Base-by-base conservation (phyloP, 2,888 invertebrate genomes). In the Ectemnius cavifrons region DNA sequence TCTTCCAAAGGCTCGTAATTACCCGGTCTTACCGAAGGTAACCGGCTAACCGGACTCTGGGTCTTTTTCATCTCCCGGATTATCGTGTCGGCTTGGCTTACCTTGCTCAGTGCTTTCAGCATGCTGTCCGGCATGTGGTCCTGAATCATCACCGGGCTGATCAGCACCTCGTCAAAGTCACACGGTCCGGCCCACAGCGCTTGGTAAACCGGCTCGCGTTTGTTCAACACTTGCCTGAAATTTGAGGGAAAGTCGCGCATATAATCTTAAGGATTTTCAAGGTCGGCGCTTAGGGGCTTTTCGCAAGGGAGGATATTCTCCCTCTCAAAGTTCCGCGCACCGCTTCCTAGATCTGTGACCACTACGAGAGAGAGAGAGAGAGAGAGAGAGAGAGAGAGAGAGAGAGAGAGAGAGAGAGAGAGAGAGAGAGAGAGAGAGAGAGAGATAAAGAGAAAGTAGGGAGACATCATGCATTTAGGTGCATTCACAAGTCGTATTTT, bases 71-170 rank as follows among this genome's bases (percentile, higher is more conserved):
- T 72, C 70, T 80, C 70, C 56, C 75, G 73, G 56, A 68, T 58
- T 72, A 69, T 75, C 75, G 69, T 59, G 72, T 64, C 78, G 69
- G 47, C 56, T 75, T 75, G 70, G 83, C 92, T 92, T 94, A 97
- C 97, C 95, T 96, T 96, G 91, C 96, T 94, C 77, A 97, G 92
- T 37, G 96, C 97, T 78, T 95, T 94, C 83, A 97, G 92, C 72
- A 97, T 95, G 90, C 94, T 95, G 89, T 97, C 96, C 45, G 97
- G 97, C 97, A 97, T 97, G 90, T 97, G 97, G 91, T 97, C 97
- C 91, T 96, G 96, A 75, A 97, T 93, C 97, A 97, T 97, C 64
- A 96, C 96, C 0, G 97, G 97, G 28, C 97, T 97, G 79, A 97
- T 96, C 67, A 97, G 93, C 20, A 97, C 96, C 91, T 97, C 96